phyloP scores from a whole-genome alignment of 2,888 invertebrate genomes.

The Dicyrtoma fusca region DNA sequence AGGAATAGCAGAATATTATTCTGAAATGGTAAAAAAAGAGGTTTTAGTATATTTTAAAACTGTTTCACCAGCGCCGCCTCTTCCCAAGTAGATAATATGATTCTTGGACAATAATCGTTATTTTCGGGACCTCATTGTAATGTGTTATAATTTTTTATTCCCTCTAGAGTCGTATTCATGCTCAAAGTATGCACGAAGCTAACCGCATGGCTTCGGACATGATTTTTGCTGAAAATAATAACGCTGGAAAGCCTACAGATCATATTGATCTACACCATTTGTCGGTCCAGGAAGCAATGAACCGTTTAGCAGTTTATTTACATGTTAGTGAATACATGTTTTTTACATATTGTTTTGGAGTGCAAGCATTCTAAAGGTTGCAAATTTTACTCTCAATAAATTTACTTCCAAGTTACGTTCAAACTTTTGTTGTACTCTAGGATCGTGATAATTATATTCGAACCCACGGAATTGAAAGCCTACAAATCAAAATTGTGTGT shows the following conservation, averaged over 20 bases:
- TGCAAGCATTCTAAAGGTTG: background rate
- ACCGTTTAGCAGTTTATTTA: conserved; percentile 7
- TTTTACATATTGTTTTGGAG: too few relatives aligned
- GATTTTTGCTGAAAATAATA: conserved; percentile 19
- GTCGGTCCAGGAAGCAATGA: conserved; percentile 22
- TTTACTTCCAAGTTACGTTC: too few relatives aligned
- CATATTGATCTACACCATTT: conserved; percentile 30
- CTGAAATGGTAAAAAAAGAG: conserved; percentile 22
- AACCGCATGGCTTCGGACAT: conserved; percentile 8
- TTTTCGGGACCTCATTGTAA: background rate
- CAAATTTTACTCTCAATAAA: too few relatives aligned
- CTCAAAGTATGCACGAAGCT: background rate
- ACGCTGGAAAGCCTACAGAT: background rate
- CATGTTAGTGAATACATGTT: background rate
- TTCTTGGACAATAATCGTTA: too few relatives aligned
- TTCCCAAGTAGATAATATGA: too few relatives aligned
- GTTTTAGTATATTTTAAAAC: too few relatives aligned
- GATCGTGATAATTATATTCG: background rate
- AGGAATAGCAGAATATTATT: conserved; percentile 21
- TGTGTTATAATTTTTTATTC: conserved; percentile 12
- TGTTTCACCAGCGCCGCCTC: too few relatives aligned
- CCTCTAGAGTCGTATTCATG: conserved; percentile 19
- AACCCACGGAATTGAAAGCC: background rate
- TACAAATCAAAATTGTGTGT: conserved; percentile 5
- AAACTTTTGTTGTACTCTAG: too few relatives aligned